Percentiles rank a stretch among this genome's conserved stretches.
Conservation (phyloP, 2,113 vertebrate species). For the Platycercus adscitus region DNA sequence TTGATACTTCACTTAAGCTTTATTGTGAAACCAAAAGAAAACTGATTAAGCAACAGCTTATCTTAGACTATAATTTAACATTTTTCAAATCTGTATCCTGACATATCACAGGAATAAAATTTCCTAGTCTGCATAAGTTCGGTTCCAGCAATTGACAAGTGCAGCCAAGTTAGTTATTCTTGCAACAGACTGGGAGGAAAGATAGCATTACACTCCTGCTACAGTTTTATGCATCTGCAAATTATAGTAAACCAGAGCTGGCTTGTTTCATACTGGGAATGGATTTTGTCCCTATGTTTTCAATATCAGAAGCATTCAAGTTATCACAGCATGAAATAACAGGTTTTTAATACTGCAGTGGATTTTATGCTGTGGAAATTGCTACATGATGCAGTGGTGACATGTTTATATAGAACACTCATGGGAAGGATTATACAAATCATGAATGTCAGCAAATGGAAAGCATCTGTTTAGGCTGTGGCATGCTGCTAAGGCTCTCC, state of each 20-base stretch:
- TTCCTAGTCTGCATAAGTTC: neutral
- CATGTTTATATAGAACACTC: conserved; percentile 59
- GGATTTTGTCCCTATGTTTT: conserved; percentile 31
- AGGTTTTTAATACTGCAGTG: conserved; percentile 51
- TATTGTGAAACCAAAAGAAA: neutral
- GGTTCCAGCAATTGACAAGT: neutral
- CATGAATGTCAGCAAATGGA: conserved; percentile 59
- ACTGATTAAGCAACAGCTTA: neutral
- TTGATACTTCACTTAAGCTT: neutral
- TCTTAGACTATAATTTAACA: neutral
- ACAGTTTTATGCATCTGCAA: conserved; percentile 49
- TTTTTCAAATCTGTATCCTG: neutral
- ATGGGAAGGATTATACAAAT: conserved; percentile 59
- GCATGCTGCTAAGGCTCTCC: conserved; percentile 27
- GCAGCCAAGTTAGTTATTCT: neutral
- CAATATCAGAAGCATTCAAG: conserved; percentile 64
- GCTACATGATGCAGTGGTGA: conserved; percentile 62
- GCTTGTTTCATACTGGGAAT: neutral
- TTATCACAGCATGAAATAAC: conserved; percentile 66
- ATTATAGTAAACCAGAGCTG: conserved; percentile 27
- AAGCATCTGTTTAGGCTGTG: conserved; percentile 59
- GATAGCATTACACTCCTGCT: conserved; percentile 14
- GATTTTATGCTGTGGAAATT: conserved; percentile 58
- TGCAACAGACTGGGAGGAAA: neutral
- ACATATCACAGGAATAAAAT: neutral